Evolutionary conservation across 1,140 invertebrate genomes (phyloP), one percentile per base, ranked within the genome.

Genomic region (Drosophila murphyi): DNA sequence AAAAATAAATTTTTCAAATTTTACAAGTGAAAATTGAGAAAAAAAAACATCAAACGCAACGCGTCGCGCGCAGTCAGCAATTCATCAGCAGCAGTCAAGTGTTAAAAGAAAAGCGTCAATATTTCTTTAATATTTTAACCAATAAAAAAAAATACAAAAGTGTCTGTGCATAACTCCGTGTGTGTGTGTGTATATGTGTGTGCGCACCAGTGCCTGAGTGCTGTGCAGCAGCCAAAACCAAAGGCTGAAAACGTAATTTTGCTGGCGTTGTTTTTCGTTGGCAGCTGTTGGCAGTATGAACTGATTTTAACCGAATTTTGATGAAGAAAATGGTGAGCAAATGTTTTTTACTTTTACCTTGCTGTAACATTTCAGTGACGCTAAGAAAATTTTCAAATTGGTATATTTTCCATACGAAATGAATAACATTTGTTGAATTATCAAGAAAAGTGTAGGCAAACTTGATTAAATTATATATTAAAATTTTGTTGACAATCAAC

Each of bases 241-340:
- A 71, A 71, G 60, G 51, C 68, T 80, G 68, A 70, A 78, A 80
- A 63, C 37, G 71, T 75, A 34, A 43, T 61, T 65, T 80, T 73
- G 82, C 82, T 86, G 82, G 82, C 82, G 67, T 75, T 71, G 60
- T 65, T 79, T 62, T 76, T 82, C 73, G 85, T 85, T 89, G 78
- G 86, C 85, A 90, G 88, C 88, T 90, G 88, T 83, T 90, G 75
- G 88, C 82, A 90, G 88, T 76, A 90, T 90, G 88, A 79, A 90
- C 80, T 90, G 88, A 90, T 90, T 90, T 90, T 85, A 67, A 76
- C 73, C 83, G 80, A 87, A 75, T 64, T 86, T 83, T 78, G 62
- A 81, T 72, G 80, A 90, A 90, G 59, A 90, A 90, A 90, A 90
- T 90, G 88, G 88, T 90, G 65, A 90, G 88, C 77, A 65, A 35